Evolutionary conservation across 2,797 vertebrate species (phyloP).

Genomic region (Poecilia velifera): DNA sequence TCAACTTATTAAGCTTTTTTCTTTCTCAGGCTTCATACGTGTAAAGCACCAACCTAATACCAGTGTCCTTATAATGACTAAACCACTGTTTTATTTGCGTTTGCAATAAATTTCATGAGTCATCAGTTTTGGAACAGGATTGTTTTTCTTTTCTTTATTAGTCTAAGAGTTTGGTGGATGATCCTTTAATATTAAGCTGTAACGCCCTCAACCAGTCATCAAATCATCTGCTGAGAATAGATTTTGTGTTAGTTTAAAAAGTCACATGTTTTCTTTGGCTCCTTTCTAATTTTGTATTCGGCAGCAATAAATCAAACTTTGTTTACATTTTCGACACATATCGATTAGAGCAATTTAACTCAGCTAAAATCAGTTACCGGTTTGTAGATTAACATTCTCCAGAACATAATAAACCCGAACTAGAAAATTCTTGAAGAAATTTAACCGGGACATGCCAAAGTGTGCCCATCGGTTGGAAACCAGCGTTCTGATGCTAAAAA

Average conservation of each 20-base stretch:
- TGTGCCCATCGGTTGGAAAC: too few relatives aligned
- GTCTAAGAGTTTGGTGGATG: neutral
- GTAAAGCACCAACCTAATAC: neutral
- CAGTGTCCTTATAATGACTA: neutral
- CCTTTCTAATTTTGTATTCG: neutral
- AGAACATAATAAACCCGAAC: neutral
- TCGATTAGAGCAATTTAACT: neutral
- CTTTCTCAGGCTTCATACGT: neutral
- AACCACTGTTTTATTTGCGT: neutral
- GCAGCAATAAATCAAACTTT: neutral
- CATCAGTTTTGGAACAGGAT: neutral
- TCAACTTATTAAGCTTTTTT: neutral
- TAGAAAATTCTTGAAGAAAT: too few relatives aligned
- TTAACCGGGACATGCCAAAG: too few relatives aligned
- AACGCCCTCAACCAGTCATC: neutral
- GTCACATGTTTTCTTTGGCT: neutral
- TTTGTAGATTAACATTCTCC: neutral
- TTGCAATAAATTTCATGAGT: neutral
- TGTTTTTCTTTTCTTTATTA: neutral
- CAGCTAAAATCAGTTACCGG: neutral
- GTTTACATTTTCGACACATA: neutral
- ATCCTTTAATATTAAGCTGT: neutral
- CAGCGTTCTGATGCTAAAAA: too few relatives aligned
- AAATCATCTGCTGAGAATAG: neutral
- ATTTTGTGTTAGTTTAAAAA: neutral